These are phyloP conservation scores for Cebidichthys violaceus DNA, from an alignment of 2,113 vertebrate species.

Conservation along the genomic window DNA sequence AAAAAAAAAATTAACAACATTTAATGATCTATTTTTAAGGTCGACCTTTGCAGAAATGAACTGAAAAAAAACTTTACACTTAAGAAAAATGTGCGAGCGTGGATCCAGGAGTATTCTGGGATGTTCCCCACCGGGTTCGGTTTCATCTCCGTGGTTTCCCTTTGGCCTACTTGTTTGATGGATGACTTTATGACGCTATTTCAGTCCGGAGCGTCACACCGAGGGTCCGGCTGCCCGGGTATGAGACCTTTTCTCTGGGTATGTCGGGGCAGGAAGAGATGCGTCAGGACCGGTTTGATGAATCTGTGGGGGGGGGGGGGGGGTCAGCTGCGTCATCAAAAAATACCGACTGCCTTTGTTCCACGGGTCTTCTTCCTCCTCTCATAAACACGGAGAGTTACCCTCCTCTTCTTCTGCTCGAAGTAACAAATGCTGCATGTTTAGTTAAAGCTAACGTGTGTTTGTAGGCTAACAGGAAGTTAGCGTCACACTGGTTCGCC, in stretches of 20 bases:
- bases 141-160: constrained; percentile 50
- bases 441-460: background rate
- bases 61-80: constrained; percentile 3
- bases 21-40: background rate
- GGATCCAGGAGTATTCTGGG: constrained; percentile 42
- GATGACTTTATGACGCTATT: constrained; percentile 83
- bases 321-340: constrained; percentile 14
- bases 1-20: background rate
- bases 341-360: constrained; percentile 22
- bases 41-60: background rate
- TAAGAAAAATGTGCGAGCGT: constrained; percentile 13
- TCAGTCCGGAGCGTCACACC: constrained; percentile 72
- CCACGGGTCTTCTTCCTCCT: background rate
- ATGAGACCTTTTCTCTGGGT: constrained; percentile 76
- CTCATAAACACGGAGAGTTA: background rate
- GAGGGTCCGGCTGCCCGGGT: constrained; percentile 48
- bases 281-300: constrained; percentile 53
- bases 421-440: background rate
- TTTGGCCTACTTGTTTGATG: constrained; percentile 74
- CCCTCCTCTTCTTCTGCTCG: background rate
- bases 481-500: background rate
- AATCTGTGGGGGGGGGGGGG: constrained; percentile 25
- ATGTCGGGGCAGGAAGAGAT: constrained; percentile 68
- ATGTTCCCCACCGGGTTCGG: constrained; percentile 32
- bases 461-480: background rate